Evolutionary conservation across 2,888 invertebrate genomes (phyloP), one percentile per base, ranked within the genome.

Genomic region (Parnassius orleans): DNA sequence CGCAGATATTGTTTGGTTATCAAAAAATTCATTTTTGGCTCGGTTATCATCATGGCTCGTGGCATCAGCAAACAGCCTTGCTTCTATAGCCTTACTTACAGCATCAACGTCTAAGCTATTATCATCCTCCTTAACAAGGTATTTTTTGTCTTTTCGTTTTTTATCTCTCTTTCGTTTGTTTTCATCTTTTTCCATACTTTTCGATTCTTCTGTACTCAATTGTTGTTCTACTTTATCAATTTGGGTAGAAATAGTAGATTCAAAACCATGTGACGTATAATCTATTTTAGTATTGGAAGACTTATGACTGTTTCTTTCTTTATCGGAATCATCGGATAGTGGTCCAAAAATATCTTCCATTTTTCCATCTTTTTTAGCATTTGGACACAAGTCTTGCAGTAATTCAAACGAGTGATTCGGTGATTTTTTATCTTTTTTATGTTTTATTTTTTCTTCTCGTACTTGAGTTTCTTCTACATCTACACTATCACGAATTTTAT

Each of bases 291-390:
- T 75, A 69, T 70, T 75, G 67, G 69, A 66, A 63, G 72, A 66
- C 67, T 69, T 73, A 47, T 54, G 69, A 14, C 57, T 70, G 62
- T 67, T 76, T 43, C 75, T 71, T 56, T 87, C 87, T 76, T 77
- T 84, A 65, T 92, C 92, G 2, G 92, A 92, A 50, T 97, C 95
- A 74, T 96, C 97, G 1, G 97, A 96, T 65, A 97, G 90, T 11
- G 96, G 96, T 0, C 97, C 97, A 84, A 97, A 97, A 66, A 97
- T 97, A 71, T 96, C 96, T 81, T 97, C 96, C 95, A 97, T 96
- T 84, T 96, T 95, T 41, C 94, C 96, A 70, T 95, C 95, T 66
- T 95, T 94, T 72, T 95, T 94, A 1, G 83, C 75, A 69, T 75
- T 86, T 24, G 79, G 70, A 61, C 77, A 63, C n/a, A 72, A 68